Evolutionary conservation across 2,888 invertebrate species (phyloP).

Genomic region (Caenorhabditis zanzibari): DNA sequence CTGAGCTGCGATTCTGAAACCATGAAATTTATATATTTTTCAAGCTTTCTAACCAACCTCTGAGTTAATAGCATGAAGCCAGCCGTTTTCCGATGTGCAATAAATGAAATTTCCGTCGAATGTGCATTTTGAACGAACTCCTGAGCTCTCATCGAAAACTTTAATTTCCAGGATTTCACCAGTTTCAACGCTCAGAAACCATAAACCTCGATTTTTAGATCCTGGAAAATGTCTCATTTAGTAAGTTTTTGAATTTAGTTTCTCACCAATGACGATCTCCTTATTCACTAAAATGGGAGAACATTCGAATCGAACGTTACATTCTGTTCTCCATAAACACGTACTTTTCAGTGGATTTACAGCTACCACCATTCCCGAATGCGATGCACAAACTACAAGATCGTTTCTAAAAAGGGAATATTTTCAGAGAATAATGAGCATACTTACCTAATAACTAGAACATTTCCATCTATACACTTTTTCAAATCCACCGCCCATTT

Average conservation of each 20-base stretch:
- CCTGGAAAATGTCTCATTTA: constrained; percentile 20
- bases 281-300: constrained; percentile 35
- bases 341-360: constrained; percentile 40
- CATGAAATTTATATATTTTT: background rate
- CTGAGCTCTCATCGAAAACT: background rate
- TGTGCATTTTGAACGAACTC: constrained; percentile 11
- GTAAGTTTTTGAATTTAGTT: too few relatives aligned
- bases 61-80: constrained; percentile 32
- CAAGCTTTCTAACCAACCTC: background rate
- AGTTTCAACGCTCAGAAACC: constrained; percentile 7
- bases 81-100: constrained; percentile 33
- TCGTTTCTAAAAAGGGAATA: constrained; percentile 1
- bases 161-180: background rate
- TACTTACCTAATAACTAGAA: constrained; percentile 29
- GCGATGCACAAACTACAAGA: constrained; percentile 41
- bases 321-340: constrained; percentile 24
- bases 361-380: constrained; percentile 41
- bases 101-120: constrained; percentile 36
- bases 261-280: constrained; percentile 47
- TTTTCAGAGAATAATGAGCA: background rate
- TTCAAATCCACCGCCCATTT: constrained; percentile 52
- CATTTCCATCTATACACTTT: constrained; percentile 62
- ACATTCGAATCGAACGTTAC: constrained; percentile 51
- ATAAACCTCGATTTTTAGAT: constrained; percentile 17
- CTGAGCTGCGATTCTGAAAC: constrained; percentile 1